A percentile compares a stretch with the other conserved stretches of the same genome.
Evolutionary conservation across 2,797 vertebrate species (phyloP).

Genomic region (Setipinna tenuifilis): DNA sequence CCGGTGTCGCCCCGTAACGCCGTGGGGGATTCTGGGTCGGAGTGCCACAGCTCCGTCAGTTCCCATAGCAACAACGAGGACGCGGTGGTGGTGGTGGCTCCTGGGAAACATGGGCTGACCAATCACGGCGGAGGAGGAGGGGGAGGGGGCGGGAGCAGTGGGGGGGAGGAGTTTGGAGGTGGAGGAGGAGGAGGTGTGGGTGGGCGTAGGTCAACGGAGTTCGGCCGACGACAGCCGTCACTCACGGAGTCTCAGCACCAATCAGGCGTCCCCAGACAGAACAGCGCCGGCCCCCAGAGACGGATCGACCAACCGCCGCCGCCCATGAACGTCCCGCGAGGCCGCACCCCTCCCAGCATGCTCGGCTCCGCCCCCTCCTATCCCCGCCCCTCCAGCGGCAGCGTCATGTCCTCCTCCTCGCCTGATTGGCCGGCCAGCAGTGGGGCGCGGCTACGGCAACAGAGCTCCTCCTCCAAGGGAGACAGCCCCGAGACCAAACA

Average conservation of each 20-base stretch:
- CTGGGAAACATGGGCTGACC: constrained; percentile 76
- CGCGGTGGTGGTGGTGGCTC: constrained; percentile 66
- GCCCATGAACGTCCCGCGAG: constrained; percentile 72
- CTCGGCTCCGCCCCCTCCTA: constrained; percentile 88
- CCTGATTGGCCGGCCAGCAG: constrained; percentile 91
- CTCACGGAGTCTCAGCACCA: constrained; percentile 87
- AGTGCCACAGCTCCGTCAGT: constrained; percentile 97
- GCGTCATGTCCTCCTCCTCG: constrained; percentile 87
- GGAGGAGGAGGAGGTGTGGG: constrained; percentile 6
- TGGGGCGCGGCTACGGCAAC: constrained; percentile 87
- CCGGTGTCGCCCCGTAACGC: constrained; percentile 88
- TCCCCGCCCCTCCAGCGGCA: constrained; percentile 87
- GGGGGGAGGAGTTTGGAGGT: constrained; percentile 79
- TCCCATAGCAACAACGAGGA: constrained; percentile 99
- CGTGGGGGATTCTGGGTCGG: constrained; percentile 90
- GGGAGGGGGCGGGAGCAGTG: constrained; percentile 72
- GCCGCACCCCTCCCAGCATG: constrained; percentile 88
- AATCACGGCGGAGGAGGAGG: constrained; percentile 72
- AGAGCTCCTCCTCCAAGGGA: constrained; percentile 93
- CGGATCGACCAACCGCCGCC: constrained; percentile 93
- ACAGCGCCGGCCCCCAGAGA: constrained; percentile 91
- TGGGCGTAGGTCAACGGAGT: constrained; percentile 84
- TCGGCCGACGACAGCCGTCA: constrained; percentile 89
- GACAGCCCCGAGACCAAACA: constrained; percentile 97
- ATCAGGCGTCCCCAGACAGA: constrained; percentile 87